Conservation (phyloP, 2,797 vertebrate genomes). For the Periparus ater region DNA sequence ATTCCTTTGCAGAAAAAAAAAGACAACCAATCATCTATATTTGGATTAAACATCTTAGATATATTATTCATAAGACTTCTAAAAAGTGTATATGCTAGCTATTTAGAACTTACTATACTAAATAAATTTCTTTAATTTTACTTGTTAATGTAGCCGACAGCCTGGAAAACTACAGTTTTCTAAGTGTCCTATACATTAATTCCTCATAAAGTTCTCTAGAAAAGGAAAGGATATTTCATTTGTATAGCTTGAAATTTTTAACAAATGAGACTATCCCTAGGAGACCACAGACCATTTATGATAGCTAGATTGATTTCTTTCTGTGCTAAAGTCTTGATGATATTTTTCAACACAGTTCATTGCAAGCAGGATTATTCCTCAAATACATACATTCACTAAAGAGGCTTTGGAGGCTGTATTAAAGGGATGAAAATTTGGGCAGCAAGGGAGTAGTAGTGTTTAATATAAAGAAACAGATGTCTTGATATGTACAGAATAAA, state of each 20-base stretch:
- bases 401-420: slow-evolving; percentile 58
- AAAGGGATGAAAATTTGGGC: slow-evolving; percentile 33
- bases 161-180: not conserved
- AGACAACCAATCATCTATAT: not conserved
- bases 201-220: slow-evolving; percentile 40
- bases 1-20: not conserved
- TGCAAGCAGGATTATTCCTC: slow-evolving; percentile 60
- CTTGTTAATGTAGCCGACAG: not conserved
- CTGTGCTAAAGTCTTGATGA: slow-evolving; percentile 37
- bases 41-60: not conserved
- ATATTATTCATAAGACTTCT: not conserved
- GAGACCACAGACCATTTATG: slow-evolving; percentile 64
- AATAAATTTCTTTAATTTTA: not conserved
- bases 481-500: slow-evolving; percentile 36
- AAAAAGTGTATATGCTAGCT: not conserved
- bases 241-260: slow-evolving; percentile 70
- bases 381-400: slow-evolving; percentile 64
- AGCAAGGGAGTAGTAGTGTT: not conserved
- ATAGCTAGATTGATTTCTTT: slow-evolving; percentile 68
- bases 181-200: slow-evolving; percentile 35
- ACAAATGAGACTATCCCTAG: slow-evolving; percentile 57
- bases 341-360: slow-evolving; percentile 66
- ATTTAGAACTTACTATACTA: not conserved
- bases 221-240: slow-evolving; percentile 65
- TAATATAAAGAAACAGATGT: slow-evolving; percentile 45